These are phyloP conservation scores for Psophia crepitans DNA, from an alignment of 2,113 vertebrate species.

Conservation along the genomic window DNA sequence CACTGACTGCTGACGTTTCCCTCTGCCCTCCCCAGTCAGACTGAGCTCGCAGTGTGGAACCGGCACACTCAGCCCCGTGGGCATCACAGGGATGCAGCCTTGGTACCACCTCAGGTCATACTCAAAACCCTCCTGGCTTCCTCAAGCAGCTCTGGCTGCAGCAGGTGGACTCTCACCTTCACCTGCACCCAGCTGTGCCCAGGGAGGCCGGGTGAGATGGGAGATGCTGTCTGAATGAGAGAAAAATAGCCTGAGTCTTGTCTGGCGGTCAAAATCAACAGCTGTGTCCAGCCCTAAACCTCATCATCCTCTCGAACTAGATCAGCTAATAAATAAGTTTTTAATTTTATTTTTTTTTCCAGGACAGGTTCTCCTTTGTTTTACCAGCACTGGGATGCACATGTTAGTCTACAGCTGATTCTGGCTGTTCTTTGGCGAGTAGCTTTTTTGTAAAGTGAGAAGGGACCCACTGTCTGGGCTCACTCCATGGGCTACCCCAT, in stretches of 20 bases:
- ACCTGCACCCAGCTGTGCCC: not conserved
- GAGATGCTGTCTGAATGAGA: not conserved
- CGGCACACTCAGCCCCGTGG: not conserved
- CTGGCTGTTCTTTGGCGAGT: not conserved
- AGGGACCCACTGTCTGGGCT: not conserved
- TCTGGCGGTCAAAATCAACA: not conserved
- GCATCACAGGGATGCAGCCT: not conserved
- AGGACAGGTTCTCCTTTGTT: not conserved
- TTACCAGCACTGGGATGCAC: not conserved
- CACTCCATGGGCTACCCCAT: no score
- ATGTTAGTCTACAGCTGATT: not conserved
- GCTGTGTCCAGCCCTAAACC: not conserved
- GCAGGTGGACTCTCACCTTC: not conserved
- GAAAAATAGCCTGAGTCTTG: not conserved
- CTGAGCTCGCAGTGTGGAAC: accelerated
- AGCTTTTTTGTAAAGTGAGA: not conserved
- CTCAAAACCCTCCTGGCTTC: not conserved
- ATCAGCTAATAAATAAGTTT: not conserved
- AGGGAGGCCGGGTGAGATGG: not conserved
- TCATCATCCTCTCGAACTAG: not conserved
- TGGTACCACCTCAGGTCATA: not conserved
- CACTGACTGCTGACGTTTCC: not conserved
- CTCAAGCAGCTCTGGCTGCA: not conserved
- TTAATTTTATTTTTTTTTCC: not conserved
- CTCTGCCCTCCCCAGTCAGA: not conserved